A percentile compares a stretch with the other conserved stretches of the same genome.
Evolutionary conservation across 2,113 vertebrate genomes (phyloP).

Genomic region (Lagopus muta): DNA sequence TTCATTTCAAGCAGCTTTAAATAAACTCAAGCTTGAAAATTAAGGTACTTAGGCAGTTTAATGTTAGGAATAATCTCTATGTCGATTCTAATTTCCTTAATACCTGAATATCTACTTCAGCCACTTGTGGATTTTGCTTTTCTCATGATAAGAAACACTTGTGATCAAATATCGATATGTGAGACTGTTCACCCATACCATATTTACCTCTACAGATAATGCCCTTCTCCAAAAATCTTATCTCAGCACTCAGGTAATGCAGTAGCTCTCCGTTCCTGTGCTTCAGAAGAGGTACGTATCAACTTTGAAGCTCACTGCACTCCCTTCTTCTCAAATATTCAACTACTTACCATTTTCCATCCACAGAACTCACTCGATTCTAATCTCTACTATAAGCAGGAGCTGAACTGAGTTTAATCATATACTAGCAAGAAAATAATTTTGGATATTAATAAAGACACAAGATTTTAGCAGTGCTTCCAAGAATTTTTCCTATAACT

Average conservation of each 20-base stretch:
- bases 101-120: neutral
- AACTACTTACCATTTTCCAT: slow-evolving; percentile 56
- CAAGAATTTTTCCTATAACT: neutral
- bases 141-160: neutral
- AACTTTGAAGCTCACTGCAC: slow-evolving; percentile 51
- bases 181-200: slow-evolving; percentile 12
- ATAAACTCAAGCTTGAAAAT: slow-evolving; percentile 26
- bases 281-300: slow-evolving; percentile 21
- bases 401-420: slow-evolving; percentile 59
- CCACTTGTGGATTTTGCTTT: neutral
- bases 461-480: neutral
- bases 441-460: slow-evolving; percentile 18
- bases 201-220: slow-evolving; percentile 8
- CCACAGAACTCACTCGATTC: slow-evolving; percentile 65
- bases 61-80: neutral
- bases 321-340: slow-evolving; percentile 54
- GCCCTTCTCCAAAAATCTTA: slow-evolving; percentile 56
- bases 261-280: slow-evolving; percentile 21
- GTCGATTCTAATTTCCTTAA: neutral
- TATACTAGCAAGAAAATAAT: slow-evolving; percentile 7
- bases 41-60: neutral
- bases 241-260: slow-evolving; percentile 51
- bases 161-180: slow-evolving; percentile 15
- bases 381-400: slow-evolving; percentile 67
- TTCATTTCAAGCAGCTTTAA: slow-evolving; percentile 51